phyloP scores from a whole-genome alignment of 2,888 invertebrate genomes.

The Hirtodrosophila cameraria region DNA sequence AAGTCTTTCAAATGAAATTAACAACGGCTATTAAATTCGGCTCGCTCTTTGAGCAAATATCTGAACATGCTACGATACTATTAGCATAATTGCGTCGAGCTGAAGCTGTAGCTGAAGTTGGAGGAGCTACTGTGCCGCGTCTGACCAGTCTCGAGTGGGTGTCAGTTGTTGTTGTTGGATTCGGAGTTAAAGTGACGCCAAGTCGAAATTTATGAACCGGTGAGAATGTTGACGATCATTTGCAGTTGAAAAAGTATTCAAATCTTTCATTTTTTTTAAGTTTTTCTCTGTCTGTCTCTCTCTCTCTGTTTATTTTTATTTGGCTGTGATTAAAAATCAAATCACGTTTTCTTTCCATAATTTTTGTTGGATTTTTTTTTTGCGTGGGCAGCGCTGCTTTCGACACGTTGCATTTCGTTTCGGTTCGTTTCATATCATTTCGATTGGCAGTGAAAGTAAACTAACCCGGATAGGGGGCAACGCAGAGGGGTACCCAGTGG shows the following conservation, averaged over 20 bases:
- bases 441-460: conserved; percentile 63
- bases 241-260: conserved; percentile 42
- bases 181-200: conserved; percentile 24
- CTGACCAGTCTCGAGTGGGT: conserved; percentile 24
- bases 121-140: conserved; percentile 41
- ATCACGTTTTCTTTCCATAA: conserved; percentile 64
- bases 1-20: conserved; percentile 39
- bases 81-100: conserved; percentile 51
- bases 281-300: conserved; percentile 4
- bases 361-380: conserved; percentile 39
- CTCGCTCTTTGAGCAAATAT: conserved; percentile 43
- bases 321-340: conserved; percentile 70
- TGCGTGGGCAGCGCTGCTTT: conserved; percentile 69
- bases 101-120: conserved; percentile 5
- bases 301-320: conserved; percentile 20
- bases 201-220: conserved; percentile 42
- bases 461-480: conserved; percentile 36
- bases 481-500: not conserved
- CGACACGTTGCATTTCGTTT: conserved; percentile 44
- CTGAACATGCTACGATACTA: conserved; percentile 48
- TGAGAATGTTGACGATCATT: conserved; percentile 36
- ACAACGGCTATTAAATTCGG: conserved; percentile 62
- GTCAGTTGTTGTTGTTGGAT: not conserved
- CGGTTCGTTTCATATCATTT: conserved; percentile 41
- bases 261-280: conserved; percentile 8